phyloP scores from a whole-genome alignment of 2,888 invertebrate genomes.

The Meganola albula region DNA sequence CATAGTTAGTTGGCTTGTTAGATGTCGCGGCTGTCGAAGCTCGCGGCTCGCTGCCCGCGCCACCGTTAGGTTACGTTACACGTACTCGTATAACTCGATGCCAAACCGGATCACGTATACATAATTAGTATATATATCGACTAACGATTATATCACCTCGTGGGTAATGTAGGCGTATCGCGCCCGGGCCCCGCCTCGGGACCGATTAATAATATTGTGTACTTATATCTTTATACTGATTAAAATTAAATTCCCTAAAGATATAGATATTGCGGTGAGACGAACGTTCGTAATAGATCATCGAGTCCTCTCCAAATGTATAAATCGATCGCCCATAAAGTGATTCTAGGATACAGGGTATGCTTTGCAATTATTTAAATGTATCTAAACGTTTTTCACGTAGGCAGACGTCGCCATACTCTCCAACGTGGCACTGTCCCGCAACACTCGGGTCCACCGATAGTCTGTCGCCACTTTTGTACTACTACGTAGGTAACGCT shows the following conservation, averaged over 20 bases:
- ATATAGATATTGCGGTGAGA: constrained; percentile 67
- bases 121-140: constrained; percentile 68
- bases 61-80: constrained; percentile 56
- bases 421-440: constrained; percentile 47
- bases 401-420: constrained; percentile 62
- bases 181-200: constrained; percentile 42
- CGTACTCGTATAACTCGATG: constrained; percentile 64
- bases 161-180: constrained; percentile 62
- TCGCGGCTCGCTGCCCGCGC: too few species aligned
- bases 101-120: constrained; percentile 73
- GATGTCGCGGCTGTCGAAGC: too few species aligned
- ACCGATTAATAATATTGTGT: constrained; percentile 56
- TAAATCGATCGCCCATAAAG: constrained; percentile 79
- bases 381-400: constrained; percentile 78
- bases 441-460: constrained; percentile 61
- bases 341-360: constrained; percentile 96
- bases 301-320: constrained; percentile 72
- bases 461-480: constrained; percentile 73
- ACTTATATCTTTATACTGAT: constrained; percentile 69
- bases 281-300: constrained; percentile 66
- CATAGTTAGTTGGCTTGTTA: too few species aligned
- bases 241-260: constrained; percentile 63
- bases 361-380: constrained; percentile 94
- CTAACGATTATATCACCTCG: constrained; percentile 65
- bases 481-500: constrained; percentile 63